Base-by-base conservation (phyloP, 1,140 invertebrate genomes). In the Zaprionus gabonicus region DNA sequence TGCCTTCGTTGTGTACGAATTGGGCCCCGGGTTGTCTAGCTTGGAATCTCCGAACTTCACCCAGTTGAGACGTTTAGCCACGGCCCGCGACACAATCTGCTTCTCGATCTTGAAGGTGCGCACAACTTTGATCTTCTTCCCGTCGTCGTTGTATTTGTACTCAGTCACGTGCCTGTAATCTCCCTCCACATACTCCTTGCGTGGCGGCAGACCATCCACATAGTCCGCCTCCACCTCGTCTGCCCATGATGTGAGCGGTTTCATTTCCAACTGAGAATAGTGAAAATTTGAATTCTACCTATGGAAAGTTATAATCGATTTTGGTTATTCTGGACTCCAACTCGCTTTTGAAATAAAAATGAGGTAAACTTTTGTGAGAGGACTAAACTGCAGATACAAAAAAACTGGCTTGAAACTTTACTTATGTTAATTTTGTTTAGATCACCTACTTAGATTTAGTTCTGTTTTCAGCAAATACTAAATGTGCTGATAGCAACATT, bases 1-100 rank as follows among this genome's bases (percentile, higher is more conserved):
- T 4, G 97, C 96, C 85, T 98, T 96, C 0, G 99, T 99, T 0
- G 98, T 99, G 0, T 98, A 96, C 9, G 98, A 97, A 93, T 99
- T 99, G 0, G 98, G 98, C 0, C 99, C 99, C 1, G 98, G 97
- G 76, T 98, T 97, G 91, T 99, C 99, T 91, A 95, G 95, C 2
- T 94, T 94, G 1, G 98, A 98, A 62, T 96, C 96, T n/a, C 99
- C 99, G 94, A 98, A 99, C 93, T 99, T 99, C 12, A 95, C 94
- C 97, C 97, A 99, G 49, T 95, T 96, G 93, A 99, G 99, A 65
- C 99, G 94, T 58, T 95, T 94, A 0, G 98, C 98, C 91, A 99
- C 97, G 7, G 96, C 95, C 93, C 98, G 98, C 0, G 98, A 97
- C 0, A 99, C 98, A 60, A 96, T 94, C 72, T 97, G 95, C 73